phyloP scores from a whole-genome alignment of 2,888 invertebrate species.

The Pandemis cinnamomeana region DNA sequence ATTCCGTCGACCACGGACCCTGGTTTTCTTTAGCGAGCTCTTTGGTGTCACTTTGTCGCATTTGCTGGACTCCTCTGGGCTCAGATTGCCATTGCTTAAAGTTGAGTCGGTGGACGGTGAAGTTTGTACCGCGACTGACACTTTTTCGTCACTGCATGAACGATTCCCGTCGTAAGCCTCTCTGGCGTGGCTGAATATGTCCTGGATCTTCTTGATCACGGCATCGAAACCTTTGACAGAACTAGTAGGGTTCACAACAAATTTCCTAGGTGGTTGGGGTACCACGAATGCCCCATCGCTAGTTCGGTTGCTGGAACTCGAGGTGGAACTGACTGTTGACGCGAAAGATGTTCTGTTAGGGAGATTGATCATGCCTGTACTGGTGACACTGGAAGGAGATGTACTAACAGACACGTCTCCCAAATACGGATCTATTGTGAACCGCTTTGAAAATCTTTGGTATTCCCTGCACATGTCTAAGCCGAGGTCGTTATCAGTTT shows the following conservation, averaged over 20 bases:
- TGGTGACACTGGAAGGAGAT: conserved; percentile 80
- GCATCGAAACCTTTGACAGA: conserved; percentile 77
- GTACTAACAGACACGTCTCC: conserved; percentile 75
- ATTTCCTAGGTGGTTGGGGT: conserved; percentile 78
- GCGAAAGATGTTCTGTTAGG: conserved; percentile 76
- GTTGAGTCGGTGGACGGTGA: conserved; percentile 61
- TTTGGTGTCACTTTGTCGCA: conserved; percentile 80
- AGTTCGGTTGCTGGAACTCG: conserved; percentile 73
- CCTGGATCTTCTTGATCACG: conserved; percentile 74
- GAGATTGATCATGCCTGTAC: conserved; percentile 73
- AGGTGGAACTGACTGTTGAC: conserved; percentile 74
- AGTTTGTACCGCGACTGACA: conserved; percentile 74
- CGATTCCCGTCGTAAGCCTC: conserved; percentile 66
- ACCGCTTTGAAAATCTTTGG: conserved; percentile 77
- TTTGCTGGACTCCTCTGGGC: conserved; percentile 73
- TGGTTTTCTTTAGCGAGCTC: conserved; percentile 78
- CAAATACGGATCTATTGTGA: conserved; percentile 77
- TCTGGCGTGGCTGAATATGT: conserved; percentile 73
- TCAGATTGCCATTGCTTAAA: conserved; percentile 75
- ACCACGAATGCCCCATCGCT: conserved; percentile 80
- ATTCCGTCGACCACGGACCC: conserved; percentile 75
- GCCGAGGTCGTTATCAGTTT: conserved; percentile 77
- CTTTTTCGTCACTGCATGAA: conserved; percentile 69
- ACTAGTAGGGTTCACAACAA: conserved; percentile 67
- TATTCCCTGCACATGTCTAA: conserved; percentile 80